phyloP scores from a whole-genome alignment of 2,888 invertebrate genomes.

The Noctua pronuba region DNA sequence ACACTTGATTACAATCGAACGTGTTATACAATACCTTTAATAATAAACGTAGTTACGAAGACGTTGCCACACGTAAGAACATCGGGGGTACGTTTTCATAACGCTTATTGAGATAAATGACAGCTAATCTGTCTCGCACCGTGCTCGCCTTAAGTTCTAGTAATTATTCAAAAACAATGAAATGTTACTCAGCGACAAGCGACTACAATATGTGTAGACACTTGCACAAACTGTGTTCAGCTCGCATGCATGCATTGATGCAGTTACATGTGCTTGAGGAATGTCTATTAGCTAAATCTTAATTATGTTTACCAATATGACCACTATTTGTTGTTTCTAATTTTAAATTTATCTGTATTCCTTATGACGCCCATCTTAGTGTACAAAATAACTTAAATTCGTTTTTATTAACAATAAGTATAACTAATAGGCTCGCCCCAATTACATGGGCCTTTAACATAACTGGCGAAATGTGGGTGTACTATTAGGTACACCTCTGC shows the following conservation, averaged over 20 bases:
- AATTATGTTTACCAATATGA: not conserved
- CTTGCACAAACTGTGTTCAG: slow-evolving; percentile 17
- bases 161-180: slow-evolving; percentile 57
- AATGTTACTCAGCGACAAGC: slow-evolving; percentile 30
- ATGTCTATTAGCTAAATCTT: slow-evolving; percentile 12
- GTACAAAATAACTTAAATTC: not conserved
- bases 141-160: slow-evolving; percentile 48
- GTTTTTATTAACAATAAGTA: not conserved
- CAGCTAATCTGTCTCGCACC: slow-evolving; percentile 48
- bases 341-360: not conserved
- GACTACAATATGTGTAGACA: slow-evolving; percentile 7
- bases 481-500: no score
- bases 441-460: no score
- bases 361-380: not conserved
- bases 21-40: slow-evolving; percentile 82
- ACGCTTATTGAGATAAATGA: slow-evolving; percentile 65
- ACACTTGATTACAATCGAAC: slow-evolving; percentile 83
- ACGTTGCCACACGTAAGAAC: slow-evolving; percentile 66
- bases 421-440: not conserved
- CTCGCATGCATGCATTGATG: slow-evolving; percentile 44
- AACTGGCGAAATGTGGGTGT: no score
- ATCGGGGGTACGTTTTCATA: slow-evolving; percentile 66
- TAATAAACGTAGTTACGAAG: slow-evolving; percentile 73
- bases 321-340: not conserved
- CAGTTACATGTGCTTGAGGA: slow-evolving; percentile 23